Evolutionary conservation across 2,797 vertebrate genomes (phyloP).

Genomic region (Spinibarbus caldwelli): DNA sequence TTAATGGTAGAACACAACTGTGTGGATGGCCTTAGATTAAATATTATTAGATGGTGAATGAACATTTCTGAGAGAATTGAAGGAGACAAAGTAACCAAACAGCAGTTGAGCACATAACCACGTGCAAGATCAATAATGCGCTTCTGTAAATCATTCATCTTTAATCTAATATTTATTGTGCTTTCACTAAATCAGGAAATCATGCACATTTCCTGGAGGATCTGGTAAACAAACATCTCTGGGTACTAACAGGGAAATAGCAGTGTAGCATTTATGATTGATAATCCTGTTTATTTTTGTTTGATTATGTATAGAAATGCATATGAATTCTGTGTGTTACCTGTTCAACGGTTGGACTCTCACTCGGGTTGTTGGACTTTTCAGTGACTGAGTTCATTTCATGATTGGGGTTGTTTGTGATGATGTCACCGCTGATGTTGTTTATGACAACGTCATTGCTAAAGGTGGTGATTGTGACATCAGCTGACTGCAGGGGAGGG

Average conservation of each 20-base stretch:
- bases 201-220: background rate
- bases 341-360: constrained; percentile 42
- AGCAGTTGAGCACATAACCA: background rate
- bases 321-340: constrained; percentile 21
- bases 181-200: background rate
- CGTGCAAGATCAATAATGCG: background rate
- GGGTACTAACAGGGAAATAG: background rate
- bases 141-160: constrained; percentile 10
- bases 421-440: constrained; percentile 42
- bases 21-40: background rate
- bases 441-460: constrained; percentile 56
- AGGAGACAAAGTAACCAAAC: background rate
- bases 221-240: background rate
- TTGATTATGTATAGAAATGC: background rate
- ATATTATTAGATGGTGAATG: background rate
- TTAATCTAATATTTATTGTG: background rate
- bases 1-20: background rate
- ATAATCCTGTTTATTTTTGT: background rate
- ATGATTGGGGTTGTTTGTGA: constrained; percentile 26
- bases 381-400: constrained; percentile 41
- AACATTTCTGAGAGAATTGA: background rate
- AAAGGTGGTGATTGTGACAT: constrained; percentile 52
- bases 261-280: background rate
- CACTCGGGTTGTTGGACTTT: constrained; percentile 33
- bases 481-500: constrained; percentile 40